Evolutionary conservation across 2,797 vertebrate species (phyloP).

Genomic region (Acomys russatus): DNA sequence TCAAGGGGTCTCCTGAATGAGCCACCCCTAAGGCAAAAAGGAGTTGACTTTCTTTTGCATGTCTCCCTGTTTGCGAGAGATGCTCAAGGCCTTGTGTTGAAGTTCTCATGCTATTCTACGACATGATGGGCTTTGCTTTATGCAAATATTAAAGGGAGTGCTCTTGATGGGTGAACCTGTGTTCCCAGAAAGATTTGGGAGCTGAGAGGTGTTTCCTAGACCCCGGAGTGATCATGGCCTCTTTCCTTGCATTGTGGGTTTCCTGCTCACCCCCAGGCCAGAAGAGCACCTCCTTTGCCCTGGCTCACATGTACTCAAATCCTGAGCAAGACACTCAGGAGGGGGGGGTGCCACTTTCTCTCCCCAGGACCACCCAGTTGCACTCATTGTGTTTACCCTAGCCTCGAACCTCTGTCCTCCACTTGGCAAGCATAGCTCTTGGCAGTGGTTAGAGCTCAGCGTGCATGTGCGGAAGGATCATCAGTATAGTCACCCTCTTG

Average conservation of each 20-base stretch:
- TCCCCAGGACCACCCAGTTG: rapidly evolving
- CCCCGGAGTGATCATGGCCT: neutral
- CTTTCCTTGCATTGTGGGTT: neutral
- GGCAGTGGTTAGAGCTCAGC: rapidly evolving
- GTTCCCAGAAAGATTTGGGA: neutral
- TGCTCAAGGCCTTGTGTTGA: no score
- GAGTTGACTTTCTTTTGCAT: neutral
- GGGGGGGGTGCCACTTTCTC: rapidly evolving
- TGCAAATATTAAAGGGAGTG: neutral
- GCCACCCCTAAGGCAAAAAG: neutral
- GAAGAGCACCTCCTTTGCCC: neutral
- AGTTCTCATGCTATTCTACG: neutral
- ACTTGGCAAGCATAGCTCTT: rapidly evolving
- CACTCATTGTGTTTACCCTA: neutral
- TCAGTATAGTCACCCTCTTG: rapidly evolving
- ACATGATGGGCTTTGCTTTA: neutral
- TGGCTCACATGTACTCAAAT: rapidly evolving
- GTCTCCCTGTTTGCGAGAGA: neutral
- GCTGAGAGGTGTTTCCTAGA: neutral
- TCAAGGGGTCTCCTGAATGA: neutral
- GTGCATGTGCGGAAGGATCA: rapidly evolving
- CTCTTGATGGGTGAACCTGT: neutral
- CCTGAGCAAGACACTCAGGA: no score
- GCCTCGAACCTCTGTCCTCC: neutral
- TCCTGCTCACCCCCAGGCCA: neutral